A percentile compares a stretch with the other conserved stretches of the same genome.
phyloP scores from a whole-genome alignment of 2,797 vertebrate species.

The Microcaecilia unicolor region DNA sequence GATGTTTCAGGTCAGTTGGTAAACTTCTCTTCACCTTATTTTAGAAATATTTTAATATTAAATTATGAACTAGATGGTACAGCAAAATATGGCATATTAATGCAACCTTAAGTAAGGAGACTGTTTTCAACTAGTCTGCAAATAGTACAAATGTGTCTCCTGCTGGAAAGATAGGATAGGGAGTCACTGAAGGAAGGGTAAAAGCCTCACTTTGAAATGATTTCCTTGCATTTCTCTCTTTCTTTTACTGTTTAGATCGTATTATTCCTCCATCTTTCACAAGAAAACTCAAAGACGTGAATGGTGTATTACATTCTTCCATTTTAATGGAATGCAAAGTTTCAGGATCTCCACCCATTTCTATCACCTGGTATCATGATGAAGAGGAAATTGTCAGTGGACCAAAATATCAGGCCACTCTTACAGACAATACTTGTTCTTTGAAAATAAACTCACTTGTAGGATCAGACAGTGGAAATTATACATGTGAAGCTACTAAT shows the following conservation, averaged over 20 bases:
- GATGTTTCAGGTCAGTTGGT: constrained; percentile 82
- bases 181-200: no score
- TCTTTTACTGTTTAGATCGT: constrained; percentile 68
- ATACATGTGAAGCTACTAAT: constrained; percentile 83
- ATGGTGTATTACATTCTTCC: constrained; percentile 64
- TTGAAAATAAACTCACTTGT: constrained; percentile 69
- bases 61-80: background rate
- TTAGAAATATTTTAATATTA: no score
- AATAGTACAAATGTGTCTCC: no score
- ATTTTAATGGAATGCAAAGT: constrained; percentile 82
- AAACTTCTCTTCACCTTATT: background rate
- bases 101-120: no score
- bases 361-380: constrained; percentile 85
- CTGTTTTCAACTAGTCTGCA: background rate
- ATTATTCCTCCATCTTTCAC: constrained; percentile 88
- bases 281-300: constrained; percentile 81
- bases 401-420: constrained; percentile 71
- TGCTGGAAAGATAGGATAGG: no score
- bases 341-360: constrained; percentile 88
- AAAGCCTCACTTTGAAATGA: background rate
- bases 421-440: constrained; percentile 74
- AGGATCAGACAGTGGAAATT: constrained; percentile 77
- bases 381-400: constrained; percentile 74
- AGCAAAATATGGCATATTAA: background rate
- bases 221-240: constrained; percentile 19